Evolutionary conservation across 2,888 invertebrate species (phyloP), one percentile per base, ranked within the genome.

Genomic region (Leptopilina drosophilae): DNA sequence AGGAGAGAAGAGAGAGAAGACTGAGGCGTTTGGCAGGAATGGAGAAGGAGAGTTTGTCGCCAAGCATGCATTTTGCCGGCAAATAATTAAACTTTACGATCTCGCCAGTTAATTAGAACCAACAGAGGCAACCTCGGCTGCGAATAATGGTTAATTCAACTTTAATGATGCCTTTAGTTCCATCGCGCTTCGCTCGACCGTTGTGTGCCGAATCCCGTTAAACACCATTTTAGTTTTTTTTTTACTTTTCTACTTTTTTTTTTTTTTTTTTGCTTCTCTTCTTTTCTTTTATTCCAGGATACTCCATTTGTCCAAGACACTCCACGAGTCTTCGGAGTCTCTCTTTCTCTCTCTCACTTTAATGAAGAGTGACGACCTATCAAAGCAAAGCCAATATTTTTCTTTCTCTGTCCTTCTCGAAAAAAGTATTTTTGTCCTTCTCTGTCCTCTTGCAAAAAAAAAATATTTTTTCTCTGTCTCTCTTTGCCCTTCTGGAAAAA

Each of bases 81-180:
- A 82, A 83, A 84, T 82, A 84, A 82, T 83, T 84, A 82, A 84
- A 84, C 82, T 83, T 84, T 82, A 84, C 83, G 82, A 82, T 83
- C 83, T 81, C 83, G 80, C 81, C 81, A 82, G 83, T 82, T 83
- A 84, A 84, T 82, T 84, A 81, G 81, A 83, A 78, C 79, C 84
- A 84, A 79, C 82, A 83, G 82, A 83, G 83, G 83, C 82, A 83
- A 83, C 82, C 82, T 82, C 81, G 83, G 83, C 83, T 83, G 82
- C 78, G 84, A 82, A 83, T 84, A 84, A 83, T 84, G 83, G 82
- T 82, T 83, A 83, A 84, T 83, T 84, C 82, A 79, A 79, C 81
- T 84, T 84, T 84, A 84, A 83, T 73, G 73, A 73, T 56, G 73
- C 81, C 82, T 84, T 84, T 83, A 83, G 83, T 82, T 83, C 82